These are phyloP conservation scores for Amblyjoppa fuscipennis DNA, from an alignment of 2,888 invertebrate genomes.

Conservation along the genomic window DNA sequence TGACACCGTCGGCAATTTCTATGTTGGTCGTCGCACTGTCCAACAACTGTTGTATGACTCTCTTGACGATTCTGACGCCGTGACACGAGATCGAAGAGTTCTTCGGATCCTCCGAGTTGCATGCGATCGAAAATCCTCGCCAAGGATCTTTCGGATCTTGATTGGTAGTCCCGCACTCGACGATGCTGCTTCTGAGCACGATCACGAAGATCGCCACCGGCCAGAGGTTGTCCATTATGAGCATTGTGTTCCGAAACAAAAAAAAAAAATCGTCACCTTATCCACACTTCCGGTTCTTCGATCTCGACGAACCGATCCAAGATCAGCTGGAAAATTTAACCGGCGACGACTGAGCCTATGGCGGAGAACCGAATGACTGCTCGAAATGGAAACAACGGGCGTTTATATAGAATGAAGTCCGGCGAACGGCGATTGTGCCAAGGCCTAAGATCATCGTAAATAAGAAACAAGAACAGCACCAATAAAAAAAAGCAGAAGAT, in stretches of 20 bases:
- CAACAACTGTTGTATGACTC: constrained; percentile 86
- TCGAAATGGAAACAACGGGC: constrained; percentile 56
- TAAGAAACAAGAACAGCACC: constrained; percentile 16
- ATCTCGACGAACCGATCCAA: not conserved
- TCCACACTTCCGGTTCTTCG: not conserved
- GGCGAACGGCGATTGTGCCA: constrained; percentile 64
- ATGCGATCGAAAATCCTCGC: constrained; percentile 72
- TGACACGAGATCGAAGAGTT: constrained; percentile 85
- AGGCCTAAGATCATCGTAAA: constrained; percentile 54
- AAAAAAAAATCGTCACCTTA: not conserved
- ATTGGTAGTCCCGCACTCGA: constrained; percentile 51
- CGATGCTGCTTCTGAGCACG: constrained; percentile 47
- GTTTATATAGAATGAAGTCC: constrained; percentile 69
- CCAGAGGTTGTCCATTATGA: constrained; percentile 50
- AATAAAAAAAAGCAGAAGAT: not conserved
- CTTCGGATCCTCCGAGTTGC: constrained; percentile 75
- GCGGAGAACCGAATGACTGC: constrained; percentile 77
- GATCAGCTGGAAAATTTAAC: constrained; percentile 39
- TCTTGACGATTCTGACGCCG: constrained; percentile 86
- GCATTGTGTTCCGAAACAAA: constrained; percentile 30
- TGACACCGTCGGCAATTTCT: constrained; percentile 89
- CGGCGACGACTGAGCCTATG: constrained; percentile 74
- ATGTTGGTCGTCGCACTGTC: constrained; percentile 86
- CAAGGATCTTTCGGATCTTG: constrained; percentile 60
- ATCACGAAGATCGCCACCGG: constrained; percentile 61